Conservation (phyloP, 2,113 vertebrate species). For the Falco punctatus region DNA sequence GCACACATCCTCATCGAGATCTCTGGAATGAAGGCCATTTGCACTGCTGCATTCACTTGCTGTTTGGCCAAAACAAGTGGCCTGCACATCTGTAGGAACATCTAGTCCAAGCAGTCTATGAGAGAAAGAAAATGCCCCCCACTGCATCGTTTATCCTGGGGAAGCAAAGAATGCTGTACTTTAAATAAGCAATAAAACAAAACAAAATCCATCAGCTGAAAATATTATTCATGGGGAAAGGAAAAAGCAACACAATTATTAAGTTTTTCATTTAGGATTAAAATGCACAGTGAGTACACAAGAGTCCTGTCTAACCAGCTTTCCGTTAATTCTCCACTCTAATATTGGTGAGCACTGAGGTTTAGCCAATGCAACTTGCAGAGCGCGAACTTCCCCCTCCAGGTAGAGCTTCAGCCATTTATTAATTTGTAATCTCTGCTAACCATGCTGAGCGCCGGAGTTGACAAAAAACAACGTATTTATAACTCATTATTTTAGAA, state of each 20-base stretch:
- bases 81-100: slow-evolving; percentile 3
- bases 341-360: not conserved
- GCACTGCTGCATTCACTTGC: not conserved
- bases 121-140: not conserved
- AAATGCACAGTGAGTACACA: not conserved
- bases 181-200: slow-evolving; percentile 10
- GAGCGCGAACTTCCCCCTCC: not conserved
- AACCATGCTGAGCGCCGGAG: not conserved
- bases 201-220: not conserved
- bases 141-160: not conserved
- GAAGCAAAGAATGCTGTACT: not conserved
- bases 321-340: not conserved
- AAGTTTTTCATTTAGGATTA: slow-evolving; percentile 19
- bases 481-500: slow-evolving; percentile 11
- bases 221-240: not conserved
- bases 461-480: slow-evolving; percentile 29
- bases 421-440: slow-evolving; percentile 19
- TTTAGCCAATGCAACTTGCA: not conserved
- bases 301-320: not conserved
- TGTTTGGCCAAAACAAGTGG: not conserved
- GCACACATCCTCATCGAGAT: not conserved
- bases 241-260: not conserved
- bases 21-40: not conserved
- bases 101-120: not conserved
- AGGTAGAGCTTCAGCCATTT: not conserved